Evolutionary conservation across 2,113 vertebrate species (phyloP), one percentile per base, ranked within the genome.

Genomic region (Herpailurus yagouaroundi): DNA sequence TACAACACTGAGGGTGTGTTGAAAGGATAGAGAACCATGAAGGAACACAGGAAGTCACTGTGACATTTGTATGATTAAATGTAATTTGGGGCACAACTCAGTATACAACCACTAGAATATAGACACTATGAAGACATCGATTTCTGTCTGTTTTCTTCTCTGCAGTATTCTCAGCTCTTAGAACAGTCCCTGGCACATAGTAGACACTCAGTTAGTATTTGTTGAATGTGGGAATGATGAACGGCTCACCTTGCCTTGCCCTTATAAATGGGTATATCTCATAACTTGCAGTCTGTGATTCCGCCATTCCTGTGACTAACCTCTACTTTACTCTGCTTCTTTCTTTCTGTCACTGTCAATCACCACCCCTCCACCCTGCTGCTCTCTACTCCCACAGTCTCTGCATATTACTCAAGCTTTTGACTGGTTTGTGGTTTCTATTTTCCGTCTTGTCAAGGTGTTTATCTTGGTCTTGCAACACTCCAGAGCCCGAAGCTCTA

Each of bases 361-460:
- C 64, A 84, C 23, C 85, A n/a, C 1, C 45, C 69, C 38, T 41
- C 7, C 12, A 45, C 41, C 19, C 83, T 36, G n/a, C 76, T 80
- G 79, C 31, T 73, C 25, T 89, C 63, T 87, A 60, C 83, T 55
- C 79, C 60, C 68, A 96, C 33, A 4, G 41, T 36, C 52, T 96
- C 85, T 94, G 16, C 55, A 36, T 84, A 81, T 88, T 96, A 92
- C 52, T 96, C 64, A 91, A 74, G 15, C 36, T 92, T 95, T 90
- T 79, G 68, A 83, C 85, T 79, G 64, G 9, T 63, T 80, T 92
- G 52, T 83, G 68, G 73, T 96, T 97, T 97, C 50, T 94, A 33
- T 55, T 93, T 93, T 95, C 80, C 41, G 1, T 80, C 55, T 71
- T 92, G 69, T 97, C 41, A 88, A 97, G 36, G 29, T 90, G 29